Evolutionary conservation across 2,113 vertebrate genomes (phyloP), one percentile per base, ranked within the genome.

Genomic region (Scartelaos histophorus): DNA sequence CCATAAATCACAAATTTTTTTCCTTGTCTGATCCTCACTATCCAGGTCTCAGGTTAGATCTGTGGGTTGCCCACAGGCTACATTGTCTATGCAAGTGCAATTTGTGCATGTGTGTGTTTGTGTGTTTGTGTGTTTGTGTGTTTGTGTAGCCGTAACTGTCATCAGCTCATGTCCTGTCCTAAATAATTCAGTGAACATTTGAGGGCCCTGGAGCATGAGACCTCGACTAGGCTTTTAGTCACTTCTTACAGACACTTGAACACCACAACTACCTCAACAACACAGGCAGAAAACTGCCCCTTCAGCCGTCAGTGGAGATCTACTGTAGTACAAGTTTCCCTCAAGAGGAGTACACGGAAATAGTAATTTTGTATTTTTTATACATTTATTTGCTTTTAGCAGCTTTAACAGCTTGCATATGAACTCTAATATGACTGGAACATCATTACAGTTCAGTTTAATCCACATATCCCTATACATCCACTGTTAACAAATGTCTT

Each of bases 131-230:
- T 47, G 13, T 47, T 12, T 13, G 46, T 15, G 13, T 15, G 46
- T 15, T 2, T 47, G 46, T 70, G 70, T 78, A 81, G 70, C 62
- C 79, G 82, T 78, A 61, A 67, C 83, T 70, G 79, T 81, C 81
- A 90, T 90, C 85, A 84, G 80, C 86, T 87, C 90, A 87, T 88
- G 87, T 83, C 86, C 84, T 83, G 73, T 70, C 70, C 79, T 89
- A 84, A 92, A 92, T 93, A 90, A 92, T 93, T 93, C 81, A 93
- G 91, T 85, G 86, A 87, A 81, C 88, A 90, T 90, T 91, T 88
- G 87, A 92, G 88, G 87, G 83, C 86, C 87, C 86, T 66, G 70
- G 79, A 89, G 84, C 83, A 82, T 75, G 85, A 60, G 83, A 89
- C 86, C 80, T 87, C 84, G 87, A 82, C 80, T 21, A 47, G 80